Evolutionary conservation across 2,888 invertebrate species (phyloP), one percentile per base, ranked within the genome.

Genomic region (Philhelius pedissequus): DNA sequence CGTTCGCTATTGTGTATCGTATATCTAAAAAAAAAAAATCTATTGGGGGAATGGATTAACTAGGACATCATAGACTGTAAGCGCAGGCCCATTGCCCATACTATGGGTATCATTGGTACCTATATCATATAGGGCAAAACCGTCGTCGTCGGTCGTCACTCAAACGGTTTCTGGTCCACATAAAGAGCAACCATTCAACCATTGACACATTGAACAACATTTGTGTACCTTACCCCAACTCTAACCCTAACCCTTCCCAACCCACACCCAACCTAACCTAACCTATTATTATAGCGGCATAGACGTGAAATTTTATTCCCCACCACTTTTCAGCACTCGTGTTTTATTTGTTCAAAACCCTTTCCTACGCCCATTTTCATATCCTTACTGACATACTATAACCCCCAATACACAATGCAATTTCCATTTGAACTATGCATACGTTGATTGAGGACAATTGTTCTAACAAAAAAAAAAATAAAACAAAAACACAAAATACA

Each of bases 401-500:
- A 30, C 27, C 45, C 52, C 35, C 15, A 58, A 43, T 69, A 58
- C 70, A 71, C 75, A 70, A 84, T 84, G 70, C 74, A 80, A 80
- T 66, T 66, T 40, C 75, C 74, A 84, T 78, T 79, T 71, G 71
- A 80, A 80, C 80, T 76, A 84, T 84, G 84, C 84, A 84, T 71
- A 84, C 75, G 80, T 76, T 84, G 84, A 84, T 84, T 84, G 84
- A 84, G 84, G 75, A 80, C 84, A 80, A 84, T 84, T 84, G 84
- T 84, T 71, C 62, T 75, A 7, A 40, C 60, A 75, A 43, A 69
- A 64, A 70, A 80, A 43, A 45, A 6, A 68, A 73, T 56, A 69
- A 48, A 25, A 35, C 40, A 75, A 9, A 7, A 32, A 18, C 20
- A 73, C n/a, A 66, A 62, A 64, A 45, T 62, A 50, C 43, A 76